Conservation (phyloP, 30 jellyfish, hydroid and myxozoan genomes). For the Phacellophora camtschatica region DNA sequence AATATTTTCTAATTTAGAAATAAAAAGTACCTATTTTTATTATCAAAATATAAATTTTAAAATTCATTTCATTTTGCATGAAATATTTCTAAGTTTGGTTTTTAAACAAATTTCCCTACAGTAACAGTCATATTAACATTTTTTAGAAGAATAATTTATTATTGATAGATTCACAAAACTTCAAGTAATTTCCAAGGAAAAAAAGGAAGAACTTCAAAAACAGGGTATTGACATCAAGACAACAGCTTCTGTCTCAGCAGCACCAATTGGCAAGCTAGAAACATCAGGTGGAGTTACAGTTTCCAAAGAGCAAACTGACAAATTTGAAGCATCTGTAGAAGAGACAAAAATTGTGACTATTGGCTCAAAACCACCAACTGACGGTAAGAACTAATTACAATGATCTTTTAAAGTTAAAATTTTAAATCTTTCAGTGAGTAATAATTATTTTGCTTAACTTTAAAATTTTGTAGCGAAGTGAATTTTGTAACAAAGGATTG, state of each 20-base stretch:
- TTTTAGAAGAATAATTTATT: not conserved
- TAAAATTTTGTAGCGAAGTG: no score
- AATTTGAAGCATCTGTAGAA: constrained; percentile 11
- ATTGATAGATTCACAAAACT: constrained; percentile 16
- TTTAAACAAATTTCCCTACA: not conserved
- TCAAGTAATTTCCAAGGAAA: constrained; percentile 31
- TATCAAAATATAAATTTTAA: no score
- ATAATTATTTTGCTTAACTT: no score
- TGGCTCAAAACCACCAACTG: constrained; percentile 38
- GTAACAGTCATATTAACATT: not conserved
- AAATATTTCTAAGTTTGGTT: not conserved
- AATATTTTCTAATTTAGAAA: no score
- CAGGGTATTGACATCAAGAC: constrained; percentile 27
- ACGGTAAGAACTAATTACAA: constrained; percentile 1
- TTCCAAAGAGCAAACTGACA: not conserved
- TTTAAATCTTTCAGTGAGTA: no score
- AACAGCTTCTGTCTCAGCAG: constrained; percentile 22
- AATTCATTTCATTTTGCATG: no score
- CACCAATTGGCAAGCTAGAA: not conserved
- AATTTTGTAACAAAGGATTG: no score
- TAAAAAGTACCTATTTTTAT: no score
- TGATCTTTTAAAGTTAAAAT: no score
- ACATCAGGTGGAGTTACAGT: not conserved
- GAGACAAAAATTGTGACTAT: not conserved
- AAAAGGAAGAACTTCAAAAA: constrained; percentile 24